Percentiles rank a stretch among this genome's conserved stretches.
Conservation (phyloP, 2,888 invertebrate species). For the Cephus nigrinus region DNA sequence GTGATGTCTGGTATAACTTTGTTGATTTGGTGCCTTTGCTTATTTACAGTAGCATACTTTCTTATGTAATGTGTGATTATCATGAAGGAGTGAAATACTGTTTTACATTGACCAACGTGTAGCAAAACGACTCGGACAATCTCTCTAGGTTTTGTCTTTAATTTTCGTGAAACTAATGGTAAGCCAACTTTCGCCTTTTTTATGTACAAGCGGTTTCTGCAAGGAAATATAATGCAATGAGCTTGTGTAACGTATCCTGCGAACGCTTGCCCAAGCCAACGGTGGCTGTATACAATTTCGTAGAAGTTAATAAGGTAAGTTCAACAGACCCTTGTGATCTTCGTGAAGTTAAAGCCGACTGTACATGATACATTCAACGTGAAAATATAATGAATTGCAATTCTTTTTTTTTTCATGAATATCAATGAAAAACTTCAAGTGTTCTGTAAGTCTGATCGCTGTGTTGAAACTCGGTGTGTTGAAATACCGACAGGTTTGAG, state of each 20-base stretch:
- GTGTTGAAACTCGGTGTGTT: background rate
- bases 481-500: conserved; percentile 53
- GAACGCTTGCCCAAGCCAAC: background rate
- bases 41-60: conserved; percentile 1
- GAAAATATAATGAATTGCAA: background rate
- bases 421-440: background rate
- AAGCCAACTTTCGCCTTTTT: background rate
- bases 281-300: background rate
- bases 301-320: background rate
- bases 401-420: background rate
- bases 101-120: background rate
- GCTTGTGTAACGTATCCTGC: background rate
- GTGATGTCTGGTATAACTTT: background rate
- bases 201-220: background rate
- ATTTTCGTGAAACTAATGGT: background rate
- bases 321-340: background rate
- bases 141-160: background rate
- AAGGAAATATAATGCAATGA: background rate
- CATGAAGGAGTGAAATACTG: background rate
- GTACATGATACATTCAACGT: background rate
- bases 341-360: background rate
- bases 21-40: background rate
- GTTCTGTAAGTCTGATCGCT: background rate
- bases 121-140: background rate
- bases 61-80: background rate